Evolutionary conservation across 2,797 vertebrate genomes (phyloP), one percentile per base, ranked within the genome.

Genomic region (Acridotheres tristis): DNA sequence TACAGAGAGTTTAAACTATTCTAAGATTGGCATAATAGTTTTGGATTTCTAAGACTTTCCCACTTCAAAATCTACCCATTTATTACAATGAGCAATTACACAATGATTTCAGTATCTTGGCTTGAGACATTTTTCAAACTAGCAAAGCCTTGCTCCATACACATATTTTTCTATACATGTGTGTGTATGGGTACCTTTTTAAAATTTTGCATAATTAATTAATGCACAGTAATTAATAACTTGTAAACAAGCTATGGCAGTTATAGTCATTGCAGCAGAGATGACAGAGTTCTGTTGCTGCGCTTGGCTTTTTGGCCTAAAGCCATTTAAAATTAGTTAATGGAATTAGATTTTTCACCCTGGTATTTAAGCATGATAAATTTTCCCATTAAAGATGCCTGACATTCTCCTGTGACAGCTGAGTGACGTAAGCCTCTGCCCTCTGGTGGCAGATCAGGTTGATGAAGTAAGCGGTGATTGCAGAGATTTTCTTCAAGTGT

Each of bases 361-460:
- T 76, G 30, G 40, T 90, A 62, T 91, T 94, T 87, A 88, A 88
- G 45, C 27, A 29, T 47, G 54, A 85, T 72, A 69, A 61, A 82
- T 85, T 84, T 85, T 54, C 16, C 47, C 32, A 34, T 81, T 76
- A 59, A 81, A 79, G 36, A 71, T 69, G 65, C 45, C 47, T 94
- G 85, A 57, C 67, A 77, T 62, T 75, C 72, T 94, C 40, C 13
- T 38, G 51, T 51, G 88, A 88, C 80, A 84, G 23, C 36, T 73
- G 89, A 95, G 89, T 89, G 93, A 93, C 81, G 55, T 57, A 71
- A 86, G 54, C 74, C 76, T 89, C 90, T 95, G 96, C 95, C 91
- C 86, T 94, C 94, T 96, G 92, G 93, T 96, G 91, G 94, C 82
- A 91, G 82, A 89, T 78, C 40, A 58, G 25, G 36, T 10, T 93